Base-by-base conservation (phyloP, 2,797 vertebrate genomes). In the Mycteria americana region DNA sequence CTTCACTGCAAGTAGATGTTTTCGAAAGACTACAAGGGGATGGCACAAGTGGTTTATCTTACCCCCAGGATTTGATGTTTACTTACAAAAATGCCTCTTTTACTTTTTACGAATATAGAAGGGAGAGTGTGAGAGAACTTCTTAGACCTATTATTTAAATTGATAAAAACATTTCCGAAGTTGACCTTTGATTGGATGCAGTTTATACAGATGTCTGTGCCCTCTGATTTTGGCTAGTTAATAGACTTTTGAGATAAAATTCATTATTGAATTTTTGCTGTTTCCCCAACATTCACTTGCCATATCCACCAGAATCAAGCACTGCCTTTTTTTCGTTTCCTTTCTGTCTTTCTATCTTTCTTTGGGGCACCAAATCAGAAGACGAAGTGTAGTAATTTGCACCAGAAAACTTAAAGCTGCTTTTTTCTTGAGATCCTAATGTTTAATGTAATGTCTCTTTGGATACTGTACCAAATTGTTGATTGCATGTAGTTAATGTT, bases 401-500 rank as follows among this genome's bases (percentile, higher is more conserved):
- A 98, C 98, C 98, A 97, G 97, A 98, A 98, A 97, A 97, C 93
- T 97, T 98, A 96, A 98, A 98, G 97, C 98, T 98, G 98, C 98
- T 98, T 98, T 98, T 98, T 97, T 98, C 97, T 97, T 96, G 96
- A 97, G 95, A 98, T 97, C 96, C 98, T 98, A 96, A 97, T 97
- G 97, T 98, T 98, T 98, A 97, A 97, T 98, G 98, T 98, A 97
- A 97, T 96, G 98, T 98, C 97, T 98, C 93, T 98, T 97, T 97
- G 96, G 97, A 98, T 97, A 97, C 97, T 98, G 97, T 98, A 98
- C 97, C 97, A 98, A 98, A 98, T 97, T 96, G 98, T 98, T 98
- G 98, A 97, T 97, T 98, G 98, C 98, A 98, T 99, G 98, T 98
- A 98, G 98, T 98, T 99, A 98, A 98, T 98, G 98, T 99, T 99